phyloP scores from a whole-genome alignment of 2,797 vertebrate species.

The Synaphobranchus kaupii region DNA sequence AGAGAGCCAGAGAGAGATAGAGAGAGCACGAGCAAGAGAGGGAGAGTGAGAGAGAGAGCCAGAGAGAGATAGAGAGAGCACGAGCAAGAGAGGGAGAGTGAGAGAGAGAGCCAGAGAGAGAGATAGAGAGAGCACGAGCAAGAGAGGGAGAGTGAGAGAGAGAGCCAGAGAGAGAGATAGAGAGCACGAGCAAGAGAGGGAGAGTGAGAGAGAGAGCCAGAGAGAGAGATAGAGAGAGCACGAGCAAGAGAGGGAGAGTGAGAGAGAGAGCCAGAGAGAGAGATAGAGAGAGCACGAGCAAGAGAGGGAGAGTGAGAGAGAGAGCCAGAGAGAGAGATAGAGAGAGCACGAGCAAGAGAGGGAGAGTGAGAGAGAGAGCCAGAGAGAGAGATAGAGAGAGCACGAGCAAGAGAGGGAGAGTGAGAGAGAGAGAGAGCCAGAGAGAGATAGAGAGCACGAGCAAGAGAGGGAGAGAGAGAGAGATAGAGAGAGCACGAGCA shows the following conservation, averaged over 20 bases:
- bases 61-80: constrained; percentile 41
- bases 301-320: constrained; percentile 44
- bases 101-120: constrained; percentile 27
- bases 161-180: constrained; percentile 37
- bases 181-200: constrained; percentile 39
- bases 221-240: constrained; percentile 16
- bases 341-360: neutral
- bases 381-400: constrained; percentile 39
- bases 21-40: neutral
- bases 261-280: constrained; percentile 44
- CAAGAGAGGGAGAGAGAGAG: constrained; percentile 43
- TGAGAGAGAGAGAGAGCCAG: constrained; percentile 33
- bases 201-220: constrained; percentile 38
- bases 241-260: neutral
- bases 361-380: constrained; percentile 22
- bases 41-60: constrained; percentile 22
- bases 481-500: neutral
- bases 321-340: constrained; percentile 26
- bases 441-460: constrained; percentile 28
- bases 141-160: constrained; percentile 28
- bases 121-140: constrained; percentile 1
- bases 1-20: constrained; percentile 24
- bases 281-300: neutral
- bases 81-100: constrained; percentile 48
- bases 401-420: constrained; percentile 47